phyloP scores from a whole-genome alignment of 2,888 invertebrate species.

The Trachelus tabidus region DNA sequence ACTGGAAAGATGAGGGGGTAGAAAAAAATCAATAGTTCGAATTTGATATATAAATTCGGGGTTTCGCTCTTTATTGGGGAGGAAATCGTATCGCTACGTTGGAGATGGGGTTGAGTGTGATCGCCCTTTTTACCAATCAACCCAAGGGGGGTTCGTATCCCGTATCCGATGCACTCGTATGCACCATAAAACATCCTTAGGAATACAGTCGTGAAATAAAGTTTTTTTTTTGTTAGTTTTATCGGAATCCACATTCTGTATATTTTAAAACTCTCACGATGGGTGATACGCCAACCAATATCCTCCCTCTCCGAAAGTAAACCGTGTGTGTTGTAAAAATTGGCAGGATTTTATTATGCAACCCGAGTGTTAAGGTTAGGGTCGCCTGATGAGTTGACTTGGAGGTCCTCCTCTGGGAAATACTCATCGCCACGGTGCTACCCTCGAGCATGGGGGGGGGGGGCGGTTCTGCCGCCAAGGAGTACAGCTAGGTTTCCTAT shows the following conservation, averaged over 20 bases:
- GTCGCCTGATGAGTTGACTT: conserved; percentile 56
- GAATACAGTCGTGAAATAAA: too few relatives aligned
- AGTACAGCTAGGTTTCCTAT: too few relatives aligned
- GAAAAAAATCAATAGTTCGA: conserved; percentile 60
- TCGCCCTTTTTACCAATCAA: conserved; percentile 56
- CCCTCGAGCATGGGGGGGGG: conserved; percentile 1
- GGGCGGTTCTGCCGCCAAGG: too few relatives aligned
- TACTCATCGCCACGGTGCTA: conserved; percentile 49
- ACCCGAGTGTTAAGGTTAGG: conserved; percentile 45
- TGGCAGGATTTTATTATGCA: conserved; percentile 60
- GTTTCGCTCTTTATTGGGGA: conserved; percentile 38
- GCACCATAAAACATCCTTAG: too few relatives aligned
- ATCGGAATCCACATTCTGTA: too few relatives aligned
- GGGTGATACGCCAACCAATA: too few relatives aligned
- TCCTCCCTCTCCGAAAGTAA: too few relatives aligned
- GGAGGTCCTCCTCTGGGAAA: conserved; percentile 58
- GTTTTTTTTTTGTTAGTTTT: too few relatives aligned
- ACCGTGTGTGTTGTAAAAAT: conserved; percentile 40
- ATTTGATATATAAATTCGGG: conserved; percentile 60
- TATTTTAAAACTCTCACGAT: too few relatives aligned
- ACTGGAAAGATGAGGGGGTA: too few relatives aligned
- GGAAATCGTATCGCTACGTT: conserved; percentile 20
- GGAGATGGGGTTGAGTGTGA: conserved; percentile 56
- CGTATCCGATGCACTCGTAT: too few relatives aligned
- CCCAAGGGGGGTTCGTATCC: background rate